phyloP scores from a whole-genome alignment of 2,797 vertebrate species.

The Botia almorhae region DNA sequence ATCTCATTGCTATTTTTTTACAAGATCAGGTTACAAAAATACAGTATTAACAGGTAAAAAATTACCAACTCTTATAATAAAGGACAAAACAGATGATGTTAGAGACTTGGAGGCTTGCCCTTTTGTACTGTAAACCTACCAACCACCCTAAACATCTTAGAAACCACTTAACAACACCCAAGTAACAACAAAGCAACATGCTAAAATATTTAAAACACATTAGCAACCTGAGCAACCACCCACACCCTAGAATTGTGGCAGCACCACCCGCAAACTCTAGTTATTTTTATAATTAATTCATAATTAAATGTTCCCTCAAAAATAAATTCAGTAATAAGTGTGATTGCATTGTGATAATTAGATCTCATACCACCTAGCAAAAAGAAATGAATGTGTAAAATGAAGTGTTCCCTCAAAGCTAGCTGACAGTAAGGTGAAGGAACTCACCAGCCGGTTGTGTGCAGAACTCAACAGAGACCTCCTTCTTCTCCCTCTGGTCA shows the following conservation, averaged over 20 bases:
- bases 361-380: not conserved
- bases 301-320: not conserved
- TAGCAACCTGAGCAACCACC: not conserved
- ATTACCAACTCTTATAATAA: no score
- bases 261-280: not conserved
- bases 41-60: no score
- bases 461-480: slow-evolving; percentile 93
- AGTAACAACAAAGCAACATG: not conserved
- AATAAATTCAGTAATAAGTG: not conserved
- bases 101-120: no score
- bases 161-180: not conserved
- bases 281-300: not conserved
- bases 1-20: no score
- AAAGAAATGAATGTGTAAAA: not conserved
- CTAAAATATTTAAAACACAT: not conserved
- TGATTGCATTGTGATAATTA: not conserved
- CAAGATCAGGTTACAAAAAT: no score
- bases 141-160: not conserved
- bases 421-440: slow-evolving; percentile 22
- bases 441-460: slow-evolving; percentile 91
- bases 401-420: not conserved
- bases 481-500: slow-evolving; percentile 93
- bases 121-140: no score
- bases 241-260: not conserved
- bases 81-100: no score